phyloP scores from a whole-genome alignment of 2,888 invertebrate species.

The Rhagonycha fulva region DNA sequence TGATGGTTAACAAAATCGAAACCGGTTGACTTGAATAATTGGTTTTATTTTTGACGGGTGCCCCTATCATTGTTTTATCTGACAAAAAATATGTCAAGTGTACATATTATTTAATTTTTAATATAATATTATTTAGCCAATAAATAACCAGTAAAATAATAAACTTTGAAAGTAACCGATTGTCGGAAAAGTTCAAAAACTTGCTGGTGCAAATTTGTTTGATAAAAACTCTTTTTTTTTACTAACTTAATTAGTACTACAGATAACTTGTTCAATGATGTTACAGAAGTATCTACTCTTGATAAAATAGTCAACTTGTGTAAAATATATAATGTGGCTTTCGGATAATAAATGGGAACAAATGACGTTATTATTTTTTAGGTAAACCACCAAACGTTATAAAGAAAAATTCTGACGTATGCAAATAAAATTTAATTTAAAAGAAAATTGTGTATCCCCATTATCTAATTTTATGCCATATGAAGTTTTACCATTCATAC shows the following conservation, averaged over 20 bases:
- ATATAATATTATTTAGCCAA: no score
- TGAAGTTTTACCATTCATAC: constrained; percentile 19
- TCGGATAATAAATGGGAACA: not conserved
- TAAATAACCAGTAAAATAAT: not conserved
- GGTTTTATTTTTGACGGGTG: no score
- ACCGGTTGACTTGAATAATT: no score
- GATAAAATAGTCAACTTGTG: not conserved
- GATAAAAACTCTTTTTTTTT: not conserved
- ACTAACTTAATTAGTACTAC: not conserved
- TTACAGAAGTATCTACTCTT: not conserved
- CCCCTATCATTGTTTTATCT: no score
- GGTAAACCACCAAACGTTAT: not conserved
- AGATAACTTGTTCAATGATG: not conserved
- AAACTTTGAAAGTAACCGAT: not conserved
- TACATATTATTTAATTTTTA: not conserved
- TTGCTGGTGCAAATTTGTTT: not conserved
- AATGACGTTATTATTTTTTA: not conserved
- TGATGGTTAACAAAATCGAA: no score
- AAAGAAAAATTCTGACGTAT: not conserved
- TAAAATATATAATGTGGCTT: not conserved
- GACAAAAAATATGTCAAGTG: no score
- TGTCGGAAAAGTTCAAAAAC: not conserved
- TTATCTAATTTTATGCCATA: constrained; percentile 2
- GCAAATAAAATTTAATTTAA: not conserved
- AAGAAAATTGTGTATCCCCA: not conserved